Conservation (phyloP, 2,888 invertebrate species). For the Sinotaia quadrata region DNA sequence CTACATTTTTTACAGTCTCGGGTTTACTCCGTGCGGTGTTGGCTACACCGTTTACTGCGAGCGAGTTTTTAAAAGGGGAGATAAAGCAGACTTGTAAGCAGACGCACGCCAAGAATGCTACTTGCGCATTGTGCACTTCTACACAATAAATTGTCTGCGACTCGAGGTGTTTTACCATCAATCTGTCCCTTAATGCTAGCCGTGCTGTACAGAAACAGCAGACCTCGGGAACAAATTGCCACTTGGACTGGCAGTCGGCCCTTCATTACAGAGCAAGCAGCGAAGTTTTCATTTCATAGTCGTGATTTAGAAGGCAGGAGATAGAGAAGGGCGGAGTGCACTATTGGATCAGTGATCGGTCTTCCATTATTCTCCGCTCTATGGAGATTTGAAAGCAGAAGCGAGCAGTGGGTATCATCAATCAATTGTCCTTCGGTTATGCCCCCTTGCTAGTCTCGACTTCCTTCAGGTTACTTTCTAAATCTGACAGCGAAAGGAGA, state of each 20-base stretch:
- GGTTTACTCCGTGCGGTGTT: too few relatives aligned
- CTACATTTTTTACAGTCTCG: too few relatives aligned
- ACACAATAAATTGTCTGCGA: slow-evolving; percentile 9
- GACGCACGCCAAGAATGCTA: too few relatives aligned
- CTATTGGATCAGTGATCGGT: not conserved
- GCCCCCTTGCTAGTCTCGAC: not conserved
- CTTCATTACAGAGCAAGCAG: slow-evolving; percentile 36
- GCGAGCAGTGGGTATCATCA: not conserved
- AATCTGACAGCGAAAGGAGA: too few relatives aligned
- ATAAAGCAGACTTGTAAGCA: too few relatives aligned
- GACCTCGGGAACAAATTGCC: slow-evolving; percentile 36
- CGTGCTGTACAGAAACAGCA: slow-evolving; percentile 27
- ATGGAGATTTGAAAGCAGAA: not conserved
- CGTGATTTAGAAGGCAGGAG: slow-evolving; percentile 30
- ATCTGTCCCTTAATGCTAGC: slow-evolving; percentile 28
- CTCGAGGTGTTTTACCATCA: slow-evolving; percentile 12
- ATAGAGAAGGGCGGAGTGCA: not conserved
- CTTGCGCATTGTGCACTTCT: not conserved
- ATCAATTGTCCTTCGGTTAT: slow-evolving; percentile 3
- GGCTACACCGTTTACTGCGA: too few relatives aligned
- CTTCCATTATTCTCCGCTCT: not conserved
- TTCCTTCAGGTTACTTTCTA: too few relatives aligned
- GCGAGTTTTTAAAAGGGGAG: too few relatives aligned
- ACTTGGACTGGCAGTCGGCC: slow-evolving; percentile 35
- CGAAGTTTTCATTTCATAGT: slow-evolving; percentile 31